Base-by-base conservation (phyloP, 2,888 invertebrate species). In the Automeris io region DNA sequence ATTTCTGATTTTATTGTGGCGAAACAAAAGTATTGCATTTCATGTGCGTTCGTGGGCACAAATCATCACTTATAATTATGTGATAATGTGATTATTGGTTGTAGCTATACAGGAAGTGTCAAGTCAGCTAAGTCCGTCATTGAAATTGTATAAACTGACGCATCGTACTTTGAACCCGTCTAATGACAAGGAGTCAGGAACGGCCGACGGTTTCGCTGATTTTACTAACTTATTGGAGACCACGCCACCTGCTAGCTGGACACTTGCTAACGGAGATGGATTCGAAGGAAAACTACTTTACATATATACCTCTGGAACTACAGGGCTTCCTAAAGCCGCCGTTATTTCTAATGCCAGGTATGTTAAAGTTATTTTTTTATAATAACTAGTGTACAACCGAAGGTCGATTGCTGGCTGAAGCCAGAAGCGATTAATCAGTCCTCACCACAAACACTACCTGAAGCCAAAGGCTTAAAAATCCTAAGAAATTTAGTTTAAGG, bases 271-370 rank as follows among this genome's bases (percentile, higher is more conserved):
- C n/a, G 91, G 88, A 39, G 76, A 89, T 1, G 90, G 90, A 37
- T 93, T 94, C 71, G 89, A 91, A 42, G 96, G 96, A 58, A 92
- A 92, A 63, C 83, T 99, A 12, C 88, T 99, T 38, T 99, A 98
- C 70, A 98, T 99, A 63, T 99, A 97, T 78, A 99, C 99, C 0
- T 98, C 98, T 24, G 99, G 99, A 7, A 99, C 99, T 0, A 99
- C 99, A 1, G 99, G 99, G 5, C 78, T 98, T 43, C 98, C 99
- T 0, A 99, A 99, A 75, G 98, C 99, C 23, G 99, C 99, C 12
- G 95, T 99, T 35, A 97, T 99, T 55, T 95, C 95, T 9, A 95
- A 96, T 75, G 93, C 95, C 32, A 93, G 98, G 95, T 96, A 68
- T 44, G 35, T 9, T 22, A n/a, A n/a, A n/a, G n/a, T n/a, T n/a